Evolutionary conservation across 2,113 vertebrate genomes (phyloP).

Genomic region (Syngnathus typhle): DNA sequence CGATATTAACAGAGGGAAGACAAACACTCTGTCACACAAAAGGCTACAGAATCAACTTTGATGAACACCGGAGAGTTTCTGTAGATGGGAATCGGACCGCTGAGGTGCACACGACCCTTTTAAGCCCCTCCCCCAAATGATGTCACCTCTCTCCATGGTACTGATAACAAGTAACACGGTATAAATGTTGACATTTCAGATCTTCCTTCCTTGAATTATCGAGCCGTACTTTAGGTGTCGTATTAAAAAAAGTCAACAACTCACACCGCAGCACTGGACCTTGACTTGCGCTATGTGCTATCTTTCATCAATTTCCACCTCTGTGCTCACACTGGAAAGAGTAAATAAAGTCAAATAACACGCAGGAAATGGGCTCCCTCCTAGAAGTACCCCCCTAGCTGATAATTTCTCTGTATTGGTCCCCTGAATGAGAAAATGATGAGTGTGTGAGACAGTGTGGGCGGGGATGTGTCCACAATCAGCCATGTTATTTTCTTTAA

Average conservation of each 20-base stretch:
- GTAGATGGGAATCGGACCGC: too few relatives aligned
- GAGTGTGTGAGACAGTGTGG: constrained; percentile 27
- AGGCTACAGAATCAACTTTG: neutral
- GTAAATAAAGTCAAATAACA: constrained; percentile 56
- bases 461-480: constrained; percentile 19
- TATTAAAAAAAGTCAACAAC: too few relatives aligned
- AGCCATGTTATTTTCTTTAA: constrained; percentile 39
- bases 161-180: too few relatives aligned
- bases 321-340: constrained; percentile 44
- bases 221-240: too few relatives aligned
- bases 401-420: constrained; percentile 52
- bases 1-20: constrained; percentile 16
- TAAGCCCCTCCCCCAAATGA: too few relatives aligned
- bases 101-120: too few relatives aligned
- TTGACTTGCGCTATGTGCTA: constrained; percentile 5
- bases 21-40: constrained; percentile 3
- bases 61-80: neutral
- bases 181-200: too few relatives aligned
- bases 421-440: constrained; percentile 53
- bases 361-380: constrained; percentile 32
- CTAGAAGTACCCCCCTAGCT: constrained; percentile 42
- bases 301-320: constrained; percentile 37
- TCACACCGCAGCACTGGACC: neutral
- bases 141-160: too few relatives aligned
- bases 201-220: too few relatives aligned